Percentiles rank a stretch among this genome's conserved stretches.
Evolutionary conservation across 2,797 vertebrate species (phyloP).

Genomic region (Pampus argenteus): DNA sequence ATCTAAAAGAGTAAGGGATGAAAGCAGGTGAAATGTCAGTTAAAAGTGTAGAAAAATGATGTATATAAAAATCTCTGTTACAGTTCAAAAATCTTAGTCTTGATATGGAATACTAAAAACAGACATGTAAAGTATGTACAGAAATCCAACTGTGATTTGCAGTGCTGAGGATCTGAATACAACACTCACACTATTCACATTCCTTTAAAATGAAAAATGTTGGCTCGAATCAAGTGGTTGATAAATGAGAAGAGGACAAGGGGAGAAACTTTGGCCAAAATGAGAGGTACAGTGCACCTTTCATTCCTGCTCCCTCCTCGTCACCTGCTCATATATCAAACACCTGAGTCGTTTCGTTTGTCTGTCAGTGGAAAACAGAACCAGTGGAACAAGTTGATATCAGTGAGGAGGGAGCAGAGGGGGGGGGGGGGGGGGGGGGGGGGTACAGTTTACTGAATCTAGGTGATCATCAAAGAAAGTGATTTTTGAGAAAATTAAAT

Average conservation of each 20-base stretch:
- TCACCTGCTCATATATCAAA: constrained; percentile 54
- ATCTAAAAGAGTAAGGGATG: neutral
- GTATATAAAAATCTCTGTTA: too few relatives aligned
- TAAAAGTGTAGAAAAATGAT: neutral
- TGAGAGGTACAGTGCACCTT: neutral
- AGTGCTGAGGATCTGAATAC: constrained; percentile 1
- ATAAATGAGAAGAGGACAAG: constrained; percentile 22
- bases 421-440: neutral
- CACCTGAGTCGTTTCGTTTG: constrained; percentile 27
- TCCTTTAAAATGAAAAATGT: constrained; percentile 10
- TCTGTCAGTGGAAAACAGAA: constrained; percentile 21
- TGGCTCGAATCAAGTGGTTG: constrained; percentile 22
- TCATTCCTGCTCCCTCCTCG: constrained; percentile 26
- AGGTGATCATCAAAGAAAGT: constrained; percentile 8
- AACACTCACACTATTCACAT: neutral
- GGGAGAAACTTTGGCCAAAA: neutral
- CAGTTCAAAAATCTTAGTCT: too few relatives aligned
- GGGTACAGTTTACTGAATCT: neutral
- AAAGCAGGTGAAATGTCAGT: neutral
- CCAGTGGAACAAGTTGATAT: constrained; percentile 40
- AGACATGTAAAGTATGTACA: too few relatives aligned
- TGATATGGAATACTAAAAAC: too few relatives aligned
- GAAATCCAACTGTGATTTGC: neutral
- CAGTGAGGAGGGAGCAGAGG: neutral
- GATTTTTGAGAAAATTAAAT: neutral